Conservation (phyloP, 2,113 vertebrate genomes). For the Istiophorus platypterus region DNA sequence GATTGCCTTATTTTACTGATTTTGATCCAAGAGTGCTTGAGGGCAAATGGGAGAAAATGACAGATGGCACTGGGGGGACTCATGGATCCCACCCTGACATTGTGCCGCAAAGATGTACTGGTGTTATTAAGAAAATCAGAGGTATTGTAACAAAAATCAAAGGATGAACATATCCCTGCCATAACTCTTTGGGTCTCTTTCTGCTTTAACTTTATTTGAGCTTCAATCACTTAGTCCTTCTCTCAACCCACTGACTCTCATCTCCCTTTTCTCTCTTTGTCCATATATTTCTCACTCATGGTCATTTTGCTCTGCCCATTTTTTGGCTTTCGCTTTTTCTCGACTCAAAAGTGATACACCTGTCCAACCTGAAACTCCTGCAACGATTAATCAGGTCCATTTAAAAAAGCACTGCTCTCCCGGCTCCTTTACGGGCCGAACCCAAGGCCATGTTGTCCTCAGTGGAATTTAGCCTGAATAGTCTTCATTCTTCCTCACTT, state of each 20-base stretch:
- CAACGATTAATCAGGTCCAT: constrained; percentile 28
- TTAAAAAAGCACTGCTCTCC: constrained; percentile 28
- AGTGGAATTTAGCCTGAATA: constrained; percentile 15
- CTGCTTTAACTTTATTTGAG: constrained; percentile 41
- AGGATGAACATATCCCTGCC: constrained; percentile 38
- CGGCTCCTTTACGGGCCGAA: constrained; percentile 3
- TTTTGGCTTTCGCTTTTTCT: constrained; percentile 44
- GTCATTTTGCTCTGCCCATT: constrained; percentile 31
- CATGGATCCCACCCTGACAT: constrained; percentile 21
- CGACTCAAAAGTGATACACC: constrained; percentile 17
- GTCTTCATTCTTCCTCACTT: constrained; percentile 2
- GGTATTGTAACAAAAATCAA: constrained; percentile 25
- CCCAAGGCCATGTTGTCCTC: constrained; percentile 9
- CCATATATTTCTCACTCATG: constrained; percentile 25
- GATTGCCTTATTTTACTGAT: constrained; percentile 20
- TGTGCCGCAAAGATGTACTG: constrained; percentile 13
- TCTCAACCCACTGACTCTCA: background rate
- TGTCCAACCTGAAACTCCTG: constrained; percentile 36
- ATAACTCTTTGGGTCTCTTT: constrained; percentile 27
- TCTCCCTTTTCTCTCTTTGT: background rate
- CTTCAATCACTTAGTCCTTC: constrained; percentile 9
- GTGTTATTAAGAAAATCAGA: no score
- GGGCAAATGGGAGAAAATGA: constrained; percentile 18
- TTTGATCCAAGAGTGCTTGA: constrained; percentile 23
- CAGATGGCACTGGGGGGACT: constrained; percentile 14